Conservation (phyloP, 35 echinoderm and acorn worm species). For the Anneissia japonica region DNA sequence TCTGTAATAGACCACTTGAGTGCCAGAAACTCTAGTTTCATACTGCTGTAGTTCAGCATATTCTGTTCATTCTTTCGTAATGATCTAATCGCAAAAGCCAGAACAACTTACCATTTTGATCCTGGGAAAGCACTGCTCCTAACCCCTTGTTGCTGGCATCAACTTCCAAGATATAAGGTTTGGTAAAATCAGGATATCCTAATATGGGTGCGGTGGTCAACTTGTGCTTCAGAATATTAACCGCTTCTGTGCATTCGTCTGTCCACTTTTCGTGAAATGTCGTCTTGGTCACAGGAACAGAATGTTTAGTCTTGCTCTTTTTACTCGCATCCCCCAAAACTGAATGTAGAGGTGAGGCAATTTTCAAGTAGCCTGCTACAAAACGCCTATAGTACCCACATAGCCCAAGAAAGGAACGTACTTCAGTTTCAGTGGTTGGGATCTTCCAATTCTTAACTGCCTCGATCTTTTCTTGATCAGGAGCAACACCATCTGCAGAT, state of each 20-base stretch:
- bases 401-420: neutral
- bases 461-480: conserved; percentile 14
- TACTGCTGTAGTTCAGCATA: conserved; percentile 58
- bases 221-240: conserved; percentile 27
- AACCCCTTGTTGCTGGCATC: conserved; percentile 32
- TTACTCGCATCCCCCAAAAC: neutral
- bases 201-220: conserved; percentile 40
- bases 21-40: conserved; percentile 59
- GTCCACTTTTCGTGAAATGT: conserved; percentile 3
- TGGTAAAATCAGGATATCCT: conserved; percentile 50
- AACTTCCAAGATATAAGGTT: conserved; percentile 56
- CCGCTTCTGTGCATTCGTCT: conserved; percentile 28
- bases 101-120: conserved; percentile 4
- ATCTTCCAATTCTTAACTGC: conserved; percentile 16
- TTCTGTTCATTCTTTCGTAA: conserved; percentile 38
- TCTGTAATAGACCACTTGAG: conserved; percentile 56
- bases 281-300: neutral
- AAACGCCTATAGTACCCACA: neutral
- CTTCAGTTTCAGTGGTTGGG: neutral
- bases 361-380: neutral
- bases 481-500: neutral
- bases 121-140: conserved; percentile 6
- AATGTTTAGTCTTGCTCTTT: neutral
- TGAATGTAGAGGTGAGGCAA: neutral
- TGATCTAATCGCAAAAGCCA: conserved; percentile 49